Evolutionary conservation across 2,888 invertebrate genomes (phyloP), one percentile per base, ranked within the genome.

Genomic region (Xylophagus ater): DNA sequence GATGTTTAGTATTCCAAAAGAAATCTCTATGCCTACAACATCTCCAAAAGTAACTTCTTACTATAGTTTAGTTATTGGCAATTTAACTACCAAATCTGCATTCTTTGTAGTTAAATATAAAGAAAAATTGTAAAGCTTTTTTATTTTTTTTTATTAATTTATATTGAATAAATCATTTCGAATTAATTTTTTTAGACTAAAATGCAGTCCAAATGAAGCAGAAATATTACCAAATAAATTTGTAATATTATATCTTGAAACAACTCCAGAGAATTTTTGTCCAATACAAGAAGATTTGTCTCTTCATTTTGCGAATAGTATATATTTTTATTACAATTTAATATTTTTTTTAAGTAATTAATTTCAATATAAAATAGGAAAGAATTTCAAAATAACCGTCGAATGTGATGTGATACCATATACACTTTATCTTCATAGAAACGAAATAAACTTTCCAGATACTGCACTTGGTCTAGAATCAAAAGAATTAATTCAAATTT

Each of bases 391-490:
- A 8, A 12, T 36, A 14, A 14, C 3, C 12, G 12, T 43, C 13
- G 14, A 24, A 17, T 30, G 33, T 26, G 17, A 37, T 19, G 40
- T 43, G 18, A 9, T 10, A 15, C 31, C 37, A 15, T 34, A 36
- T 34, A 19, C 24, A 4, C 34, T 40, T 7, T 14, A 30, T 34
- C 20, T 37, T 6, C 32, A 26, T 1, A 31, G 31, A 21, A n/a
- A 21, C 9, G 24, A 25, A 20, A 20, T 31, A 19, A 18, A 28
- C 3, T 59, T 57, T 32, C 50, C 49, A 1, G 31, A 29, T 4
- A 33, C 48, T 4, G 53, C 51, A 37, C 57, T 55, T 29, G 45
- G 49, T 6, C 44, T 47, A 8, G 42, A 49, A 20, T 9, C 43
- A 4, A 21, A 24, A 2, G 49, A 51, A 5, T 19, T 43, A 6